Percentiles rank a stretch among this genome's conserved stretches.
Evolutionary conservation across 1,140 invertebrate species (phyloP).

Genomic region (Drosophila insularis): DNA sequence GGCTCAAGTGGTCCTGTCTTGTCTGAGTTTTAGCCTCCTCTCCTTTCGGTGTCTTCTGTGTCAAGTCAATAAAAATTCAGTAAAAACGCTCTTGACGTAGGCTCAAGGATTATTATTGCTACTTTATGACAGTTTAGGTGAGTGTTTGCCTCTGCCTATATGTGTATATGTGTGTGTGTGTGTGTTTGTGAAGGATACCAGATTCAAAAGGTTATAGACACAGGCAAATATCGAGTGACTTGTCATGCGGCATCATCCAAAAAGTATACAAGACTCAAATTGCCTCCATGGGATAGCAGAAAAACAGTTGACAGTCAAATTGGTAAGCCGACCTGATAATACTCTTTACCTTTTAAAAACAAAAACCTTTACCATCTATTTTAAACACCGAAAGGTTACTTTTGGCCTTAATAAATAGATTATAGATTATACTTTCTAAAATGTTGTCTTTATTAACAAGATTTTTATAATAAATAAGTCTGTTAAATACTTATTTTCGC

Average conservation of each 20-base stretch:
- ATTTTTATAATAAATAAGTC: no score
- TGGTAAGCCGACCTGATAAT: not conserved
- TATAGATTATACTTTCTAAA: no score
- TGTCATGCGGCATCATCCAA: slow-evolving; percentile 27
- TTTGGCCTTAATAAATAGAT: no score
- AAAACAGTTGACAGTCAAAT: not conserved
- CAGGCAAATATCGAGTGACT: slow-evolving; percentile 34
- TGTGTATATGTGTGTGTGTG: slow-evolving; percentile 26
- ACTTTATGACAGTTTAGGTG: slow-evolving; percentile 72
- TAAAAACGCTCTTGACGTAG: slow-evolving; percentile 73
- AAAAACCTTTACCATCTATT: no score
- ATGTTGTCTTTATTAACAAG: no score
- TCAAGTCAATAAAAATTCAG: slow-evolving; percentile 78
- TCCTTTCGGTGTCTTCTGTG: slow-evolving; percentile 19
- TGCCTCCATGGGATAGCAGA: slow-evolving; percentile 43
- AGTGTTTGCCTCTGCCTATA: slow-evolving; percentile 24
- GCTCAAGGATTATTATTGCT: slow-evolving; percentile 78
- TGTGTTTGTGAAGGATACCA: slow-evolving; percentile 40
- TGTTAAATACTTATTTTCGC: no score
- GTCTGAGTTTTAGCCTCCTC: not conserved
- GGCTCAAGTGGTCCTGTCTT: slow-evolving; percentile 43
- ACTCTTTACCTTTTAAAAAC: not conserved
- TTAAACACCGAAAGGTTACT: no score
- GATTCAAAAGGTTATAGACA: slow-evolving; percentile 67
- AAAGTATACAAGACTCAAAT: slow-evolving; percentile 51